Conservation (phyloP, 1,140 invertebrate genomes). For the Palaemon carinicauda region DNA sequence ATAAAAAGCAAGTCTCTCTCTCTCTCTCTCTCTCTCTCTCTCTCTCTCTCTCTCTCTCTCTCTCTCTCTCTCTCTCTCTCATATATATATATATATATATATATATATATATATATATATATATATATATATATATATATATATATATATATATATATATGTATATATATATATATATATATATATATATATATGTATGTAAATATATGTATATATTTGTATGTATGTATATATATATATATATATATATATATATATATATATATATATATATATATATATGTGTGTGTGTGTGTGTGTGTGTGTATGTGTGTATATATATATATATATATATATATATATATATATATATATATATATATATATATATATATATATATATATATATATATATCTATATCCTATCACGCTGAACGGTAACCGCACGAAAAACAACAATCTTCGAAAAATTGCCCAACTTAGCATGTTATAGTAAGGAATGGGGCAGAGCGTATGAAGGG, state of each 20-base stretch:
- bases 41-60: too few relatives aligned
- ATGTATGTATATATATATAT: neutral
- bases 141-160: neutral
- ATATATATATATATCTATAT: neutral
- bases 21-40: too few relatives aligned
- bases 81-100: too few relatives aligned
- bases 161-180: neutral
- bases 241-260: neutral
- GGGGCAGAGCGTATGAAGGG: too few relatives aligned
- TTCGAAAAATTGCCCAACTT: too few relatives aligned
- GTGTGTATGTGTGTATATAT: neutral
- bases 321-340: neutral
- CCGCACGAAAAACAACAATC: too few relatives aligned
- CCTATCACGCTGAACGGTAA: too few relatives aligned
- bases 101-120: neutral
- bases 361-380: neutral
- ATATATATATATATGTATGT: neutral
- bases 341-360: neutral
- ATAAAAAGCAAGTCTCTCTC: too few relatives aligned
- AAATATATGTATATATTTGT: neutral
- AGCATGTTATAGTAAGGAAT: too few relatives aligned
- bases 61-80: too few relatives aligned
- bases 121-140: neutral
- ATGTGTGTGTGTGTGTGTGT: neutral
- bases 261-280: neutral